phyloP scores from a whole-genome alignment of 2,888 invertebrate genomes.

The Pecten maximus region DNA sequence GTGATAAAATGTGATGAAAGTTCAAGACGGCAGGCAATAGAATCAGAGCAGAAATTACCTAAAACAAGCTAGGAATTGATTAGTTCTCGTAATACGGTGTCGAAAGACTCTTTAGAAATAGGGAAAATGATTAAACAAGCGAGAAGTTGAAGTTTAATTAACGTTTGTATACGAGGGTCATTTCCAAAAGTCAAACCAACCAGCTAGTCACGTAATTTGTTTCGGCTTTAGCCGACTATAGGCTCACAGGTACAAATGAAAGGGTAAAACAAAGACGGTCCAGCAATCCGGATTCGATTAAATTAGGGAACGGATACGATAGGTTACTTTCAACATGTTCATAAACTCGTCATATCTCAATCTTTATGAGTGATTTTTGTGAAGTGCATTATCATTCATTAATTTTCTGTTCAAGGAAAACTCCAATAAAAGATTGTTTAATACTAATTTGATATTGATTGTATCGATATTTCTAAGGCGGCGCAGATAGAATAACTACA shows the following conservation, averaged over 20 bases:
- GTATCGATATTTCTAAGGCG: background rate
- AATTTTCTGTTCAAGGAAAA: background rate
- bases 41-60: constrained; percentile 4
- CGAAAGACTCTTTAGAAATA: constrained; percentile 29
- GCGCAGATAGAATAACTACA: background rate
- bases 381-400: background rate
- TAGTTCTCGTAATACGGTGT: constrained; percentile 13
- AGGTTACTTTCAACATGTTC: background rate
- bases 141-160: constrained; percentile 35
- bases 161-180: constrained; percentile 35
- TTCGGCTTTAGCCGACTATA: background rate
- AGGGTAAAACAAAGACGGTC: background rate
- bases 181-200: constrained; percentile 22
- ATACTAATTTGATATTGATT: constrained; percentile 1
- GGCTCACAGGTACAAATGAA: background rate
- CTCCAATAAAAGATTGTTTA: constrained; percentile 1
- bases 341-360: background rate
- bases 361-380: background rate
- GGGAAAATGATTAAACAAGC: constrained; percentile 34
- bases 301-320: background rate
- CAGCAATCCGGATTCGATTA: background rate
- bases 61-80: constrained; percentile 24
- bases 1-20: constrained; percentile 33
- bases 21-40: constrained; percentile 15
- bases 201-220: constrained; percentile 21